Evolutionary conservation across 2,888 invertebrate species (phyloP).

Genomic region (Lepidocyrtoides sp.): DNA sequence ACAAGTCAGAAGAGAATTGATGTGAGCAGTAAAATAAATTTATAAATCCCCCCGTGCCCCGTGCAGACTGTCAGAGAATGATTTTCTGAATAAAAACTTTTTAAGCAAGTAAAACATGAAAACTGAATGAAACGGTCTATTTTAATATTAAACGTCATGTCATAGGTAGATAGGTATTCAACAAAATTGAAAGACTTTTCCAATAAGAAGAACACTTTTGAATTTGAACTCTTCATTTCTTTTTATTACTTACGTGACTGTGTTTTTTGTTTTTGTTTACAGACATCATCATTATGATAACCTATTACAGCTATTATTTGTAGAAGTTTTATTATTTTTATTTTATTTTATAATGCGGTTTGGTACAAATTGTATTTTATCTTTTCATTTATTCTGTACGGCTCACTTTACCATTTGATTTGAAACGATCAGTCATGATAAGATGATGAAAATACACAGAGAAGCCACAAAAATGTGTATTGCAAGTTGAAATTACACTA

Average conservation of each 20-base stretch:
- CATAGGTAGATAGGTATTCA: background rate
- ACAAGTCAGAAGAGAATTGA: background rate
- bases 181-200: background rate
- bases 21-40: background rate
- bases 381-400: constrained; percentile 19
- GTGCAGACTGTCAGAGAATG: no score
- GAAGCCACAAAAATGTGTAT: background rate
- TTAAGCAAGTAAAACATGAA: background rate
- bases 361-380: background rate
- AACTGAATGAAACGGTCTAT: background rate
- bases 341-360: background rate
- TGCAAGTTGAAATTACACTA: background rate
- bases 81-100: background rate
- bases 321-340: background rate
- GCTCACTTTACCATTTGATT: constrained; percentile 22
- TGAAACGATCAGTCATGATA: background rate
- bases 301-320: background rate
- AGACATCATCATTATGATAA: background rate
- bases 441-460: background rate
- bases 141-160: background rate
- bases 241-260: background rate
- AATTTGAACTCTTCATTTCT: background rate
- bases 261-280: constrained; percentile 39
- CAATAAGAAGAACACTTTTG: background rate
- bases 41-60: no score